Conservation (phyloP, 2,888 invertebrate species). For the Nasonia oneida region DNA sequence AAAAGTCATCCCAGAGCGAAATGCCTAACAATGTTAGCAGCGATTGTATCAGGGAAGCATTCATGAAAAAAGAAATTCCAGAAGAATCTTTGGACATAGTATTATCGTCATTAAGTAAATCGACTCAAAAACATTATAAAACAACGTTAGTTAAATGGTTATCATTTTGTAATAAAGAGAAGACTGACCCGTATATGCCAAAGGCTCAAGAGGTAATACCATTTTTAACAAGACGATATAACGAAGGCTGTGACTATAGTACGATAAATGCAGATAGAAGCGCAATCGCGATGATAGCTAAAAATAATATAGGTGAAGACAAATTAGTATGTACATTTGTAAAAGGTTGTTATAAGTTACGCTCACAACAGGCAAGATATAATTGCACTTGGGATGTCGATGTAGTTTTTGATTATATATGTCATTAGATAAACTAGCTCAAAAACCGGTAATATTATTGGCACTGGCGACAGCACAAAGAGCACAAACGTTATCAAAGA, state of each 20-base stretch:
- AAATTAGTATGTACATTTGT: neutral
- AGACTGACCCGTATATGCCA: neutral
- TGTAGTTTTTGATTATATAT: too few relatives aligned
- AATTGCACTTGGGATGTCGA: too few relatives aligned
- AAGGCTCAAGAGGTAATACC: neutral
- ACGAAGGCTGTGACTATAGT: too few relatives aligned
- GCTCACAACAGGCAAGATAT: too few relatives aligned
- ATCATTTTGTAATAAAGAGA: neutral
- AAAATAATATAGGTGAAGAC: neutral
- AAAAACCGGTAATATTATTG: neutral
- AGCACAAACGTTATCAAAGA: neutral
- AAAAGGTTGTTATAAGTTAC: too few relatives aligned
- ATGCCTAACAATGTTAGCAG: conserved; percentile 39
- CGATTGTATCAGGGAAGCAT: conserved; percentile 38
- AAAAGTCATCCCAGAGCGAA: conserved; percentile 63
- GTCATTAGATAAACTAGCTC: neutral
- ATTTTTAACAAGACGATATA: too few relatives aligned
- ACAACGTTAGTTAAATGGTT: neutral
- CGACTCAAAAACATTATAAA: neutral
- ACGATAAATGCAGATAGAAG: neutral
- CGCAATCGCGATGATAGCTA: neutral
- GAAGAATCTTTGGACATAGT: conserved; percentile 10
- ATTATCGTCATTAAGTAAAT: neutral
- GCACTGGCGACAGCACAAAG: conserved; percentile 13
- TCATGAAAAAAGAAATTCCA: conserved; percentile 10